Conservation (phyloP, 2,888 invertebrate genomes). For the Campoplex nolae region DNA sequence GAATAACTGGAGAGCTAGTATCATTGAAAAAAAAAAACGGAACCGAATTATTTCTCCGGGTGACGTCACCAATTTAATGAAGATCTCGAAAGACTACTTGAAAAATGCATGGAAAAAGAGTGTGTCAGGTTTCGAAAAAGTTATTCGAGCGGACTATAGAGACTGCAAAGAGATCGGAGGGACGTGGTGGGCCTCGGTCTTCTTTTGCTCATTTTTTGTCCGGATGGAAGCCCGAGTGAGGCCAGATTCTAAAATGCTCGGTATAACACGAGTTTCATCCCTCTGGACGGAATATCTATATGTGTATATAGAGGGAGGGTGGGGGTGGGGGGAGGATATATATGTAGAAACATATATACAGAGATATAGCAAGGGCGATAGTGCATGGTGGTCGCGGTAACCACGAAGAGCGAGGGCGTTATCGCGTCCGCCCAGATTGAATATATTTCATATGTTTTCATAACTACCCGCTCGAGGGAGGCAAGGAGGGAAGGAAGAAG, state of each 20-base stretch:
- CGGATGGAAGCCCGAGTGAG: background rate
- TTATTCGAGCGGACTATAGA: background rate
- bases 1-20: too few species aligned
- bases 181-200: background rate
- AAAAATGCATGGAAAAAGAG: background rate
- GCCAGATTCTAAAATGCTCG: conserved; percentile 38
- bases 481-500: conserved; percentile 30
- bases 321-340: background rate
- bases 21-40: background rate
- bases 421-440: conserved; percentile 83
- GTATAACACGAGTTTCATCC: conserved; percentile 34
- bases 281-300: background rate
- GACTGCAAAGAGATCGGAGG: background rate
- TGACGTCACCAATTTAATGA: too few species aligned
- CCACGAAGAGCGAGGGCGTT: conserved; percentile 70
- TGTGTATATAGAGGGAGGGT: background rate
- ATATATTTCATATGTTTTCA: conserved; percentile 85
- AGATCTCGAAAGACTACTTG: background rate
- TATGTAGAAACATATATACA: background rate
- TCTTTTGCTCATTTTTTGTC: conserved; percentile 6
- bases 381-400: conserved; percentile 39
- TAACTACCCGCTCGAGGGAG: conserved; percentile 76
- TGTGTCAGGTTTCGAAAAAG: background rate
- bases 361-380: conserved; percentile 33
- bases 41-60: background rate